These are phyloP conservation scores for Acropora yongei DNA, from an alignment of 64 coral and sea anemone species.

Conservation along the genomic window DNA sequence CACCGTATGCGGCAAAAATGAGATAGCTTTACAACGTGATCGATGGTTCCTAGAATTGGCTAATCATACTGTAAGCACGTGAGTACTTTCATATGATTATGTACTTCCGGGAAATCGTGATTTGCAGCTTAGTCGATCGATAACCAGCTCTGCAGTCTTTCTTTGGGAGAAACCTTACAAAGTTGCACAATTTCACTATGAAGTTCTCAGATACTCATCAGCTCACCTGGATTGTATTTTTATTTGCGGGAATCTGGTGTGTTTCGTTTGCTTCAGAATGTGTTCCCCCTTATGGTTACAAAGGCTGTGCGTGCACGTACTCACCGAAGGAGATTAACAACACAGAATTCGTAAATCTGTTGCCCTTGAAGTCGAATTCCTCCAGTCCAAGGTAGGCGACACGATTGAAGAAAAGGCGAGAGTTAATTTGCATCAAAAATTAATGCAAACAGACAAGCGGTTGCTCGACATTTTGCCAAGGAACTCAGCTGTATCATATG, in stretches of 20 bases:
- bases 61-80: background rate
- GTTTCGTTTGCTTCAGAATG: background rate
- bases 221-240: background rate
- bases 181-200: background rate
- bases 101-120: background rate
- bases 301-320: conserved; percentile 44
- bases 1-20: background rate
- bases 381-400: conserved; percentile 42
- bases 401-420: background rate
- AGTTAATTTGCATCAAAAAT: background rate
- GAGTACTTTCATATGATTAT: background rate
- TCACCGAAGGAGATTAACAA: background rate
- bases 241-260: background rate
- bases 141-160: background rate
- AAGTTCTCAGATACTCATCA: background rate
- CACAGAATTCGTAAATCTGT: conserved; percentile 28
- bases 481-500: too few relatives aligned
- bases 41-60: background rate
- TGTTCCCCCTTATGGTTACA: background rate
- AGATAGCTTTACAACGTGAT: background rate
- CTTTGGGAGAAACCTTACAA: background rate
- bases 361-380: conserved; percentile 26
- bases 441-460: background rate
- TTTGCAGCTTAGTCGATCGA: background rate
- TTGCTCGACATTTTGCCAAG: too few relatives aligned